These are phyloP conservation scores for Antennarius maculatus DNA, from an alignment of 2,797 vertebrate species.

Conservation along the genomic window DNA sequence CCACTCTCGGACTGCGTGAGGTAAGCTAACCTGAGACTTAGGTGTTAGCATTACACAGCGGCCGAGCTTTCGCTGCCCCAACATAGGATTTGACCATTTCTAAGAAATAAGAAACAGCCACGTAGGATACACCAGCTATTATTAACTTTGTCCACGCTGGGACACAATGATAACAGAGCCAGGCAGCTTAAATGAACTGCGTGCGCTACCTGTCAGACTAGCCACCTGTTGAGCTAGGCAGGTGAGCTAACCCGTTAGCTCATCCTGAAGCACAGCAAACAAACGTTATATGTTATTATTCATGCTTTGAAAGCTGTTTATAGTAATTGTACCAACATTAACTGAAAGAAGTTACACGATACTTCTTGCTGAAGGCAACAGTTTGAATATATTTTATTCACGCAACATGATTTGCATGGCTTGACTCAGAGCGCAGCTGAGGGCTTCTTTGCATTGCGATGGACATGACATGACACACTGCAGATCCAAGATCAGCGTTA, in stretches of 20 bases:
- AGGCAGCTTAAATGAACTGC: slow-evolving; percentile 25
- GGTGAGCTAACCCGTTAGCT: slow-evolving; percentile 54
- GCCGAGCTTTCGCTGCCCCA: background rate
- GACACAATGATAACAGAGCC: slow-evolving; percentile 14
- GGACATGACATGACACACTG: background rate
- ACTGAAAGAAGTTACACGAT: too few species aligned
- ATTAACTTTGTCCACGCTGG: background rate
- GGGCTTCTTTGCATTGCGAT: too few species aligned
- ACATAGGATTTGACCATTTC: background rate
- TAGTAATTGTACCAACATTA: background rate
- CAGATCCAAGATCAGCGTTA: slow-evolving; percentile 27
- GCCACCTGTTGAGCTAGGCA: slow-evolving; percentile 62
- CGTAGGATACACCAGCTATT: background rate
- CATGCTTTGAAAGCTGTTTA: background rate
- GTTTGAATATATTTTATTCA: background rate
- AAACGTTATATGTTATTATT: background rate
- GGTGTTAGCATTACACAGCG: slow-evolving; percentile 42
- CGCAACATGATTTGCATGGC: too few species aligned
- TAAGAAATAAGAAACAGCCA: background rate
- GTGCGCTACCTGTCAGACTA: slow-evolving; percentile 57
- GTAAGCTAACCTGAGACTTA: slow-evolving; percentile 63
- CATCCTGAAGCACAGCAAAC: slow-evolving; percentile 2
- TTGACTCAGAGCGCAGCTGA: too few species aligned
- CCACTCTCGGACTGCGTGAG: background rate
- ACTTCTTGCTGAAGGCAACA: background rate